phyloP scores from a whole-genome alignment of 2,888 invertebrate species.

The Ophioninae sp. region DNA sequence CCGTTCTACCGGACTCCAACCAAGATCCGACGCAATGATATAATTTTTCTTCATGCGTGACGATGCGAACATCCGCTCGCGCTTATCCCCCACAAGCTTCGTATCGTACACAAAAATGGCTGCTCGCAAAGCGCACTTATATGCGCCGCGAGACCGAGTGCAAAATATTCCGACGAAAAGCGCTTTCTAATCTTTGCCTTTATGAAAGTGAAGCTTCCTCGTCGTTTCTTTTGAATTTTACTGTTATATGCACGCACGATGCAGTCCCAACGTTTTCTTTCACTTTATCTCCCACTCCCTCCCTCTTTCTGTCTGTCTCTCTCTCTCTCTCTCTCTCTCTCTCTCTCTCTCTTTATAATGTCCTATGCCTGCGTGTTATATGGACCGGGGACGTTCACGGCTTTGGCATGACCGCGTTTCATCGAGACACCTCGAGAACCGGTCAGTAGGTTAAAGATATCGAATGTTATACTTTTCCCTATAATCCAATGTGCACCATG shows the following conservation, averaged over 20 bases:
- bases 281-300: constrained; percentile 36
- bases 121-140: constrained; percentile 9
- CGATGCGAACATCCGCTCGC: constrained; percentile 57
- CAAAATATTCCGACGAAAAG: constrained; percentile 30
- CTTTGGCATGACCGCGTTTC: constrained; percentile 67
- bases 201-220: constrained; percentile 34
- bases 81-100: constrained; percentile 31
- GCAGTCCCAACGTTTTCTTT: constrained; percentile 31
- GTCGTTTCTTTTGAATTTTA: constrained; percentile 13
- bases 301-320: neutral
- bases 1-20: constrained; percentile 39
- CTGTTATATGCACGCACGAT: constrained; percentile 8
- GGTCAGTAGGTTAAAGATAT: constrained; percentile 79
- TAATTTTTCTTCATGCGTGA: constrained; percentile 63
- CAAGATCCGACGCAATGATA: constrained; percentile 59
- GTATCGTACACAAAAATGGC: constrained; percentile 47
- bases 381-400: constrained; percentile 37
- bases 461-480: constrained; percentile 65
- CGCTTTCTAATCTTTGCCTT: constrained; percentile 41
- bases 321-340: neutral
- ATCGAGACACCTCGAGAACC: constrained; percentile 68
- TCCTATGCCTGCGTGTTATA: constrained; percentile 44
- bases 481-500: constrained; percentile 59
- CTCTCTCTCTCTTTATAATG: constrained; percentile 23
- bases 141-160: neutral